Percentiles rank a stretch among this genome's conserved stretches.
These are phyloP conservation scores for Sphaerodactylus townsendi DNA, from an alignment of 2,113 vertebrate genomes.

Conservation along the genomic window DNA sequence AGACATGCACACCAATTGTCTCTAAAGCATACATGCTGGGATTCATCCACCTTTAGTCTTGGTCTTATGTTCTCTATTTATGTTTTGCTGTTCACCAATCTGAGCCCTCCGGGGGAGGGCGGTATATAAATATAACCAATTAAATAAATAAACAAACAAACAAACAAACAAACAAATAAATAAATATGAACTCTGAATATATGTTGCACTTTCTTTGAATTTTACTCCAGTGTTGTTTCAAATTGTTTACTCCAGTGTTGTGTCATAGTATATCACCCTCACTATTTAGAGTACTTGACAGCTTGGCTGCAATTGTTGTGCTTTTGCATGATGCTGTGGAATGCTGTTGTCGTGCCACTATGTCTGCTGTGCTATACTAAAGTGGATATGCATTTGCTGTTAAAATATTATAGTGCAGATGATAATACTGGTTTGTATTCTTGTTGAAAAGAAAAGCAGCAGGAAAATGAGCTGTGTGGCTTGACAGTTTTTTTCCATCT, in stretches of 20 bases:
- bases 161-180: too few species aligned
- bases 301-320: background rate
- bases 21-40: background rate
- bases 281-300: background rate
- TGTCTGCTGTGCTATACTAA: background rate
- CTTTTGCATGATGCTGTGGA: constrained; percentile 51
- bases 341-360: background rate
- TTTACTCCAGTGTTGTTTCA: background rate
- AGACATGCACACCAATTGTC: background rate
- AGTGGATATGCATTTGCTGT: rapidly evolving
- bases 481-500: constrained; percentile 28
- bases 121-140: too few species aligned
- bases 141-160: too few species aligned
- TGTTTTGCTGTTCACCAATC: too few species aligned
- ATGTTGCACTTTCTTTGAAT: background rate
- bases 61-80: too few species aligned
- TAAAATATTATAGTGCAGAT: rapidly evolving
- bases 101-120: too few species aligned
- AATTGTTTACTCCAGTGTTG: too few species aligned
- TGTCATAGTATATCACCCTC: background rate
- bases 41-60: background rate
- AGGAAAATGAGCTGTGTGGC: background rate
- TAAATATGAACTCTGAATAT: background rate
- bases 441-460: background rate
- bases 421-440: background rate